Conservation (phyloP, 2,113 vertebrate species). For the Mustelus asterias region DNA sequence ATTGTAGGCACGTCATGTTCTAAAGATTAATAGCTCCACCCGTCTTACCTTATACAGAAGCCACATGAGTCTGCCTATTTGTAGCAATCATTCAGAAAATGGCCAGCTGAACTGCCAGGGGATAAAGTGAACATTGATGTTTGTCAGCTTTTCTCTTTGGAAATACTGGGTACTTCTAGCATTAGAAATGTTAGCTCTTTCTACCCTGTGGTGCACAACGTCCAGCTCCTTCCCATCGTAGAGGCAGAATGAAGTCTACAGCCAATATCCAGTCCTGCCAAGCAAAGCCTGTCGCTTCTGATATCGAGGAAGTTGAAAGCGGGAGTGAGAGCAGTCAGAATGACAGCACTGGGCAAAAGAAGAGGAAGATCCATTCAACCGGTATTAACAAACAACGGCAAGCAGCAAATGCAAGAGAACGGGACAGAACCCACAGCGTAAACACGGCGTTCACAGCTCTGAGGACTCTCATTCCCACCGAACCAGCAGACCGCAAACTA, state of each 20-base stretch:
- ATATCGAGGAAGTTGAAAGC: conserved; percentile 60
- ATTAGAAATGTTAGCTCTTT: conserved; percentile 55
- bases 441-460: conserved; percentile 78
- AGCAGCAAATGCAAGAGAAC: conserved; percentile 79
- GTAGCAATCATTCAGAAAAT: conserved; percentile 66
- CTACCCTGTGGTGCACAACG: conserved; percentile 42
- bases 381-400: conserved; percentile 65
- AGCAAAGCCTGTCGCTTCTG: conserved; percentile 54
- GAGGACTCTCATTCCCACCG: conserved; percentile 78
- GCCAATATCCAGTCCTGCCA: conserved; percentile 46
- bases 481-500: conserved; percentile 72
- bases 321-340: conserved; percentile 51
- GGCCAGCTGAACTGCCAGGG: conserved; percentile 55
- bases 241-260: conserved; percentile 59
- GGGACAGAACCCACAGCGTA: conserved; percentile 78
- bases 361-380: conserved; percentile 44
- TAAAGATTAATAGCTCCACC: conserved; percentile 53
- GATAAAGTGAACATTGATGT: conserved; percentile 47
- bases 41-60: conserved; percentile 56
- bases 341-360: conserved; percentile 43
- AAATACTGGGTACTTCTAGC: conserved; percentile 57
- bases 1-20: neutral
- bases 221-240: conserved; percentile 41
- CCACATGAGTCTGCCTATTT: conserved; percentile 58
- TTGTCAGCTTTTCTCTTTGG: conserved; percentile 40